Percentiles rank a stretch among this genome's conserved stretches.
Evolutionary conservation across 2,797 vertebrate species (phyloP).

Genomic region (Aldrovandia affinis): DNA sequence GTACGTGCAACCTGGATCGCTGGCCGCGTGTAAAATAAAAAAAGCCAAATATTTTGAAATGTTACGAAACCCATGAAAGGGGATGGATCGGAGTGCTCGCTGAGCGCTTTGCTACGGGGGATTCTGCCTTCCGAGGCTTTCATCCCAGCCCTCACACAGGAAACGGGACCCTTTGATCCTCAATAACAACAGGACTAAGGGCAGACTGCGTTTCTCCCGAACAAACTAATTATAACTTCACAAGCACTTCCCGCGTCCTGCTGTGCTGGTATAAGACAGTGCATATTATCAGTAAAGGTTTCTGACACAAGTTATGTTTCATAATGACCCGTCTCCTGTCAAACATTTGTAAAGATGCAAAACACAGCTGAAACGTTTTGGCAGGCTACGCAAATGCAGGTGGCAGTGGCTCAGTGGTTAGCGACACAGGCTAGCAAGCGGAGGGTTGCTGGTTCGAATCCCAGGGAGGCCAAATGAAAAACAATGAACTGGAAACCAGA

Average conservation of each 20-base stretch:
- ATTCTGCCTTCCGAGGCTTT: neutral
- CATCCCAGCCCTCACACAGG: neutral
- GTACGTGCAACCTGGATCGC: constrained; percentile 10
- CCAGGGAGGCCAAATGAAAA: too few relatives aligned
- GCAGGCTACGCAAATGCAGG: neutral
- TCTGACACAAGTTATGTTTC: too few relatives aligned
- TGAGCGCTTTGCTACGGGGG: neutral
- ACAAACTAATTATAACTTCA: neutral
- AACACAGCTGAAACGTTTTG: too few relatives aligned
- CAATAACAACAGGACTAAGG: neutral
- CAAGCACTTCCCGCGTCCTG: neutral
- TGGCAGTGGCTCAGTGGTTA: too few relatives aligned
- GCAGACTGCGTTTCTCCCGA: neutral
- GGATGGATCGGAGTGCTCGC: neutral
- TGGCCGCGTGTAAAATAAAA: neutral
- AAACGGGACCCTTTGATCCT: neutral
- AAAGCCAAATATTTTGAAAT: neutral
- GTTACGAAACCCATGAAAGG: too few relatives aligned
- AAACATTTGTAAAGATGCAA: too few relatives aligned
- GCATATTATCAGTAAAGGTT: neutral
- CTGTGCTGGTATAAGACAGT: neutral
- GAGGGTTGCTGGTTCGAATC: too few relatives aligned
- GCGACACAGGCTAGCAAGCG: too few relatives aligned
- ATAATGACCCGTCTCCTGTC: too few relatives aligned
- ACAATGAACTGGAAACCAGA: too few relatives aligned